A percentile compares a stretch with the other conserved stretches of the same genome.
phyloP scores from a whole-genome alignment of 2,113 vertebrate genomes.

The Rhagologus leucostigma region DNA sequence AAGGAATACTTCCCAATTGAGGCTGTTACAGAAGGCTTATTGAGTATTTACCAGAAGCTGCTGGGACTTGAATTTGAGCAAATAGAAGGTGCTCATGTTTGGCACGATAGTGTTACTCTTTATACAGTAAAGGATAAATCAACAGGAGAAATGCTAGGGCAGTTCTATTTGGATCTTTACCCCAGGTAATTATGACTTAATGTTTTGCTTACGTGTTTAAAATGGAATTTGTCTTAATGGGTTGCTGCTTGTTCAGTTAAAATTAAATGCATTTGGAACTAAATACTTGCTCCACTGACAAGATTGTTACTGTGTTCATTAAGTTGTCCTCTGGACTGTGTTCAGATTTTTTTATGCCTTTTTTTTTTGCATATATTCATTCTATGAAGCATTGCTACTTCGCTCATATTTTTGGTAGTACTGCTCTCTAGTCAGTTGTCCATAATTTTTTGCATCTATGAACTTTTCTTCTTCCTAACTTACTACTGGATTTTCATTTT shows the following conservation, averaged over 20 bases:
- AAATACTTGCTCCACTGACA: not conserved
- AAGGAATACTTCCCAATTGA: constrained; percentile 91
- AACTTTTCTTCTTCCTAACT: not conserved
- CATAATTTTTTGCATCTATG: not conserved
- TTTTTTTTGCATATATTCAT: not conserved
- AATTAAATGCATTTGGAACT: not conserved
- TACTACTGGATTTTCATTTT: not conserved
- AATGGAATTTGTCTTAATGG: not conserved
- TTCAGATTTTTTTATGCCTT: not conserved
- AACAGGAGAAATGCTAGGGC: constrained; percentile 83
- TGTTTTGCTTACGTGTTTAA: not conserved
- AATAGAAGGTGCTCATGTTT: constrained; percentile 78
- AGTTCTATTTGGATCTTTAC: constrained; percentile 93
- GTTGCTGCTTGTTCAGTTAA: not conserved
- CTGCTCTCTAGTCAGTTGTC: not conserved
- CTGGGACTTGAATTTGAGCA: constrained; percentile 85
- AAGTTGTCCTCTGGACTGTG: not conserved
- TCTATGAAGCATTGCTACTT: not conserved
- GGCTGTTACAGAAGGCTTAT: constrained; percentile 86
- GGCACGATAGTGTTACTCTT: constrained; percentile 85
- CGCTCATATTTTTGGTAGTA: not conserved
- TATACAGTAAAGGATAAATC: constrained; percentile 80
- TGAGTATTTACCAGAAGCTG: constrained; percentile 89
- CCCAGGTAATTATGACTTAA: constrained; percentile 78
- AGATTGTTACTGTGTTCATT: not conserved